Percentiles rank a stretch among this genome's conserved stretches.
Evolutionary conservation across 1,140 invertebrate genomes (phyloP).

Genomic region (Heliconius eleuchia): DNA sequence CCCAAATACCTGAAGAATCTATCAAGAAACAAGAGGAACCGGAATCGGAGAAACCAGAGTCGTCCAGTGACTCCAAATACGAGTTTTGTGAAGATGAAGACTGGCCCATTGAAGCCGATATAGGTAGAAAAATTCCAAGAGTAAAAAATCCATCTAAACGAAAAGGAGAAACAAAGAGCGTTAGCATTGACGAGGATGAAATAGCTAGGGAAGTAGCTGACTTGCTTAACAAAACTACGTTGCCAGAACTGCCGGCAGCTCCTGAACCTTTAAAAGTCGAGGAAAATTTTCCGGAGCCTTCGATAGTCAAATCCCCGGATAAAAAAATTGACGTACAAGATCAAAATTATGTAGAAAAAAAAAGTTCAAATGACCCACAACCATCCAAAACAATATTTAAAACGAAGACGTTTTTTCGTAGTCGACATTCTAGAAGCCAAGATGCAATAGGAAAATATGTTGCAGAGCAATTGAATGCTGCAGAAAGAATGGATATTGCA

Average conservation of each 20-base stretch:
- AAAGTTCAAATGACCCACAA: conserved; percentile 58
- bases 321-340: conserved; percentile 67
- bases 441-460: conserved; percentile 81
- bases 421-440: conserved; percentile 79
- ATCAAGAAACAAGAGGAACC: conserved; percentile 62
- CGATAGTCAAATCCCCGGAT: conserved; percentile 75
- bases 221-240: conserved; percentile 81
- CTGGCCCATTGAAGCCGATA: conserved; percentile 72
- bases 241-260: conserved; percentile 79
- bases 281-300: conserved; percentile 79
- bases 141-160: conserved; percentile 71
- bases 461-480: conserved; percentile 74
- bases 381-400: conserved; percentile 77
- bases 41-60: conserved; percentile 59
- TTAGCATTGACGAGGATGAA: conserved; percentile 74
- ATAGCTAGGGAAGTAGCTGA: conserved; percentile 81
- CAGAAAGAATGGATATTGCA: conserved; percentile 65
- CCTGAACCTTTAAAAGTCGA: conserved; percentile 71
- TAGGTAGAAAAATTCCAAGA: conserved; percentile 80
- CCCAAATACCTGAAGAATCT: conserved; percentile 48
- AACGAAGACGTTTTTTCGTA: conserved; percentile 81
- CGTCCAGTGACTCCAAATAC: conserved; percentile 74
- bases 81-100: conserved; percentile 83
- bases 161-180: conserved; percentile 68
- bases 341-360: conserved; percentile 44